Evolutionary conservation across 2,797 vertebrate genomes (phyloP), one percentile per base, ranked within the genome.

Genomic region (Oophaga sylvatica): DNA sequence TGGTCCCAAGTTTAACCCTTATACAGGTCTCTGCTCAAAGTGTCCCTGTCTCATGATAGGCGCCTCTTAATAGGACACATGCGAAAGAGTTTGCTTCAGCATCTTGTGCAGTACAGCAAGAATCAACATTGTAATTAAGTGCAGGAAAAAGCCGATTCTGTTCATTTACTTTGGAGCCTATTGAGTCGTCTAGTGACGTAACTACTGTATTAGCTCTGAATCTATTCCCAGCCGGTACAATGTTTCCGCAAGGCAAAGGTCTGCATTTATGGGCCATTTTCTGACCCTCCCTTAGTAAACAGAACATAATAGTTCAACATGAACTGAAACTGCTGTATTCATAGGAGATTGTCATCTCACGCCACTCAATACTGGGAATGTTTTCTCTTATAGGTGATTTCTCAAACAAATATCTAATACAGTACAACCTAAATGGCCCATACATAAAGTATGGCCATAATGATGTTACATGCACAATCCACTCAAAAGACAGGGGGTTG

Each of bases 271-370:
- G 45, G 53, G 26, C 75, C 67, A 17, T 63, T 60, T 29, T 56
- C 45, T 0, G 0, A 67, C 17, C 87, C 56, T 79, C 70, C 87
- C 89, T 81, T 16, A 8, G 48, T 57, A 90, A 90, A 68, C 53
- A 15, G 76, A 57, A 70, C 63, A 68, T 35, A 68, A 86, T 68
- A 57, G n/a, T 53, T 68, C 20, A 67, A 57, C 73, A 68, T 60
- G 2, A 56, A 79, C 45, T 77, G 29, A 70, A 59, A 45, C 70
- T 45, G 70, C 31, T 73, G 70, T 41, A 45, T 73, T 73, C 68
- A 83, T 22, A 7, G 13, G 22, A 13, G 35, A 41, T 31, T 57
- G 31, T 57, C 12, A 73, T 41, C 22, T 16, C 35, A 10, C 31
- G 70, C 45, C 6, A 19, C 63, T 68, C 12, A 19, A 22, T 41